Evolutionary conservation across 2,888 invertebrate genomes (phyloP).

Genomic region (Lobophora halterata): DNA sequence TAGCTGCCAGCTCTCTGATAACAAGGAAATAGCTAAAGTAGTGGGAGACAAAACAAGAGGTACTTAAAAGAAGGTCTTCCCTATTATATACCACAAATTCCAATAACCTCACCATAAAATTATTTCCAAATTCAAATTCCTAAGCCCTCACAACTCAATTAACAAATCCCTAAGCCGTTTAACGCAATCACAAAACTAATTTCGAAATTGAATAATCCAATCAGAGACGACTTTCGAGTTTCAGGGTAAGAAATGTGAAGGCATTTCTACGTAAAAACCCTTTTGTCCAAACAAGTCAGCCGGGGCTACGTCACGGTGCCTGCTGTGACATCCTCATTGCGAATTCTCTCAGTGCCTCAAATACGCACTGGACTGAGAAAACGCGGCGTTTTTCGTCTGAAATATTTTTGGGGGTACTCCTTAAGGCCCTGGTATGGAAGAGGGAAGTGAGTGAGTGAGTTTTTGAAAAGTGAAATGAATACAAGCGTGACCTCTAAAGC

Average conservation of each 20-base stretch:
- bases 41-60: background rate
- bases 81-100: constrained; percentile 14
- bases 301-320: constrained; percentile 68
- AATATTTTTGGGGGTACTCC: no score
- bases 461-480: no score
- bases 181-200: constrained; percentile 50
- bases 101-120: constrained; percentile 22
- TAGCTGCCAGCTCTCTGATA: no score
- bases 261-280: constrained; percentile 60
- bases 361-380: constrained; percentile 40
- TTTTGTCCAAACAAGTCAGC: constrained; percentile 73
- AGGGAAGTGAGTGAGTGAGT: no score
- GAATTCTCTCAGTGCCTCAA: constrained; percentile 55
- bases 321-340: constrained; percentile 69
- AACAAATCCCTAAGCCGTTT: constrained; percentile 33
- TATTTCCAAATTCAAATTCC: constrained; percentile 24
- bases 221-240: constrained; percentile 46
- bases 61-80: background rate
- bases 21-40: no score
- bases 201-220: constrained; percentile 60
- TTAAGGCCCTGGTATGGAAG: no score
- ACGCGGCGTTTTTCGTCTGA: constrained; percentile 29
- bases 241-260: constrained; percentile 46
- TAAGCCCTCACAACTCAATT: constrained; percentile 31
- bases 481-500: no score